A percentile compares a stretch with the other conserved stretches of the same genome.
These are phyloP conservation scores for Hirundichthys speculiger DNA, from an alignment of 2,113 vertebrate genomes.

Conservation along the genomic window DNA sequence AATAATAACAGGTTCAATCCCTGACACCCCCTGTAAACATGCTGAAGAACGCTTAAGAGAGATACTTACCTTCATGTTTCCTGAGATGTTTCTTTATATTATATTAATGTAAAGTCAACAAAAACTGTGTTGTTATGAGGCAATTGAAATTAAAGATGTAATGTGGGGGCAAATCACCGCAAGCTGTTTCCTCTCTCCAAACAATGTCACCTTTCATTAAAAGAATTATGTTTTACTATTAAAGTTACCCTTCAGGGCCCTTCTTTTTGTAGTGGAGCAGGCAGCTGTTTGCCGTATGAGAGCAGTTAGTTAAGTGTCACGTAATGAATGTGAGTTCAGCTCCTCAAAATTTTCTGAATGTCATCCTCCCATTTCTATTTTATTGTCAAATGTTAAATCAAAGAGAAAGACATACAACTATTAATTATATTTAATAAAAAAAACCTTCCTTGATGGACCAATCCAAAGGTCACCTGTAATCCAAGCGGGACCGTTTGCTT, in stretches of 20 bases:
- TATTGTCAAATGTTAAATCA: slow-evolving; percentile 53
- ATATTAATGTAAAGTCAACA: background rate
- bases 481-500: slow-evolving; percentile 19
- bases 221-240: slow-evolving; percentile 43
- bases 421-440: slow-evolving; percentile 25
- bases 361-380: slow-evolving; percentile 33
- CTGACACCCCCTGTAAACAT: too few relatives aligned
- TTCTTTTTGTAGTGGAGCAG: slow-evolving; percentile 9
- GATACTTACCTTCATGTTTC: background rate
- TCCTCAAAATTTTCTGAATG: slow-evolving; percentile 49
- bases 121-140: background rate
- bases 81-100: too few relatives aligned
- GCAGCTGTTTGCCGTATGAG: slow-evolving; percentile 40
- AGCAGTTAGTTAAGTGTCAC: slow-evolving; percentile 31
- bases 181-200: slow-evolving; percentile 40
- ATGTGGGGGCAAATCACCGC: background rate
- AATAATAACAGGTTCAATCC: too few relatives aligned
- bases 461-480: slow-evolving; percentile 53
- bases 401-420: slow-evolving; percentile 18
- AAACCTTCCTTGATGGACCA: slow-evolving; percentile 38
- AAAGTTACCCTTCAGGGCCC: slow-evolving; percentile 31
- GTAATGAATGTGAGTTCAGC: slow-evolving; percentile 26
- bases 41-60: background rate
- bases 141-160: background rate
- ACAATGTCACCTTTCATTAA: slow-evolving; percentile 55